Evolutionary conservation across 2,888 invertebrate genomes (phyloP), one percentile per base, ranked within the genome.

Genomic region (Pharmacophagus antenor): DNA sequence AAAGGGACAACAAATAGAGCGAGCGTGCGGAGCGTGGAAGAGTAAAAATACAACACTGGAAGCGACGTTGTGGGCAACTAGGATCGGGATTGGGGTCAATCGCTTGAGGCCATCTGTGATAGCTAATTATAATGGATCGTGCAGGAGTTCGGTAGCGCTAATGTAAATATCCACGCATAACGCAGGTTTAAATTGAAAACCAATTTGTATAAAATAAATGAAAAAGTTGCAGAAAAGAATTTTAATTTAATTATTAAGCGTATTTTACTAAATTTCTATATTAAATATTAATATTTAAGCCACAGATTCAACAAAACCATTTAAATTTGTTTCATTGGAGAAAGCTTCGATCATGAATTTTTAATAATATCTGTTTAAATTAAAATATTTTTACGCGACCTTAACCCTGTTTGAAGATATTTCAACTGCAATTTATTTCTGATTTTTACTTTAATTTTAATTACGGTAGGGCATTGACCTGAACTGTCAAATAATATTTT

Each of bases 101-200:
- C 88, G 85, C 80, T 84, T 82, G 87, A 85, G 86, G 87, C 87
- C 88, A 88, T 88, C 86, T 85, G 88, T 82, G 80, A 74, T 69
- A 74, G 79, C 81, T 90, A 88, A 89, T 89, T 88, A 89, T 88
- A 89, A 86, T 77, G 74, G 76, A 77, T 75, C 78, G 81, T 80
- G 75, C 76, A 77, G 5, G 18, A 77, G 74, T 71, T 78, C 80
- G 80, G 83, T 81, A 79, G 78, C 76, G 77, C n/a, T 77, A 71
- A 78, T 77, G 73, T 79, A 78, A 77, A 80, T 77, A 73, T 80
- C 76, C 77, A 83, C 81, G 80, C 77, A 41, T 27, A 22, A 44
- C 42, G 15, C 18, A 44, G 31, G 22, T 47, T 21, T 31, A 21
- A n/a, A 15, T 44, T 23, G 23, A n/a, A n/a, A n/a, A n/a, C n/a